Base-by-base conservation (phyloP, 2,888 invertebrate genomes). In the Dioctria linearis region DNA sequence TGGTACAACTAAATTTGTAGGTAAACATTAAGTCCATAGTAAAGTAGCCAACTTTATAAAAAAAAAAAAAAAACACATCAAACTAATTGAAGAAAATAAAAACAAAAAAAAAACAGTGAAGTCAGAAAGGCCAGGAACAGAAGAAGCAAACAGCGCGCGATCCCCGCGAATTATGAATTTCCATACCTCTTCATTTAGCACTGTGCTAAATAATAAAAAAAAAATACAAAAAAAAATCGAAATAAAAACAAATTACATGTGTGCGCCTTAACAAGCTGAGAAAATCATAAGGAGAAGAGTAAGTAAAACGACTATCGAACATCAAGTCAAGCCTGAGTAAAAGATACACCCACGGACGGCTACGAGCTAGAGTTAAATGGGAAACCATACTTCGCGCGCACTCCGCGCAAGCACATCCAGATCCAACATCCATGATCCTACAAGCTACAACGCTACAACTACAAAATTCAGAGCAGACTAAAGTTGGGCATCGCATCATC, bases 181-280 rank as follows among this genome's bases (percentile, higher is more conserved):
- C 69, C 69, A 69, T 69, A 69, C 69, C 69, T 69, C 69, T 69
- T 39, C 69, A 69, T 25, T 69, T 69, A 69, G 51, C 39, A n/a
- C 11, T 51, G 51, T 4, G 69, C 69, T 9, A 69, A 69, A 4
- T 25, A 67, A 46, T 51, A 69, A 69, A 69, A 49, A 11, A 54
- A 54, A 3, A 54, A 54, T 0, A 8, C 11, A 54, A 11, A 8
- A 25, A 25, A 25, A 25, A 25, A 25, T 25, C 25, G 4, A 54
- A 54, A 54, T 11, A 54, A 6, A 54, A 2, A n/a, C 6, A 54
- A 54, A 54, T n/a, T 54, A 4, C 54, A 54, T 54, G 54, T 25
- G 25, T 54, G 11, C 3, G 54, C 54, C 54, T 54, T 54, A 54
- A 54, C 54, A 11, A 54, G 54, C 11, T n/a, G n/a, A 54, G 54